phyloP scores from a whole-genome alignment of 1,140 invertebrate genomes.

The Macrobrachium rosenbergii region DNA sequence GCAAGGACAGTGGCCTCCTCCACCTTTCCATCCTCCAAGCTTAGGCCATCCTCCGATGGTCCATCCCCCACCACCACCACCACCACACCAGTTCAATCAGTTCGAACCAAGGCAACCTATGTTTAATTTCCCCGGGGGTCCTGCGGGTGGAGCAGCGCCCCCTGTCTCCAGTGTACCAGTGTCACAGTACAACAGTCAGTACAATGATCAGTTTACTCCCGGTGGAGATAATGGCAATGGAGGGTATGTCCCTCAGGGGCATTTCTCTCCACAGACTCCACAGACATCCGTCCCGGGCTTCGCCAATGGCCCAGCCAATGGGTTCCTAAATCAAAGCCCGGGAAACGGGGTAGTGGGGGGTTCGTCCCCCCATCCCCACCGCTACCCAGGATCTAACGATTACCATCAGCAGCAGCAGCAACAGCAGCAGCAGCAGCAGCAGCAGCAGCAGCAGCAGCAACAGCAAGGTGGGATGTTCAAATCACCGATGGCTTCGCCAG shows the following conservation, averaged over 20 bases:
- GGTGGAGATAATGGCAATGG: slow-evolving; percentile 48
- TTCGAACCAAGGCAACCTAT: slow-evolving; percentile 59
- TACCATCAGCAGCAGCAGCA: slow-evolving; percentile 71
- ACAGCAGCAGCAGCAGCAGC: slow-evolving; percentile 68
- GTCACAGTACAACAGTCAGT: slow-evolving; percentile 64
- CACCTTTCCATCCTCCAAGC: slow-evolving; percentile 53
- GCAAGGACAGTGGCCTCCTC: slow-evolving; percentile 70
- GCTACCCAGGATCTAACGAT: slow-evolving; percentile 70
- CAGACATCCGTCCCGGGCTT: slow-evolving; percentile 61
- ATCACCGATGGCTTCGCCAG: slow-evolving; percentile 51
- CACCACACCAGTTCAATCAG: slow-evolving; percentile 65
- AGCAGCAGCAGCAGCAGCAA: slow-evolving; percentile 69
- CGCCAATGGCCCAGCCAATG: slow-evolving; percentile 68
- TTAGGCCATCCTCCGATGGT: slow-evolving; percentile 66
- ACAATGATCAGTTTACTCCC: slow-evolving; percentile 57
- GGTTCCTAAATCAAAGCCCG: slow-evolving; percentile 74
- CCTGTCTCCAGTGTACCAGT: slow-evolving; percentile 61
- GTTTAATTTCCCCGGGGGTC: slow-evolving; percentile 59
- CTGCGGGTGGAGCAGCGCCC: slow-evolving; percentile 57
- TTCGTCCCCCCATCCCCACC: slow-evolving; percentile 68
- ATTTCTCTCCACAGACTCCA: slow-evolving; percentile 62
- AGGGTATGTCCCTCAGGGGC: slow-evolving; percentile 62
- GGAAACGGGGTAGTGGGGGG: slow-evolving; percentile 74
- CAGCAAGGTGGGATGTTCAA: slow-evolving; percentile 65
- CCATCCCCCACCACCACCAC: slow-evolving; percentile 65